Conservation (phyloP, 2,113 vertebrate genomes). For the Rhinichthys klamathensis region DNA sequence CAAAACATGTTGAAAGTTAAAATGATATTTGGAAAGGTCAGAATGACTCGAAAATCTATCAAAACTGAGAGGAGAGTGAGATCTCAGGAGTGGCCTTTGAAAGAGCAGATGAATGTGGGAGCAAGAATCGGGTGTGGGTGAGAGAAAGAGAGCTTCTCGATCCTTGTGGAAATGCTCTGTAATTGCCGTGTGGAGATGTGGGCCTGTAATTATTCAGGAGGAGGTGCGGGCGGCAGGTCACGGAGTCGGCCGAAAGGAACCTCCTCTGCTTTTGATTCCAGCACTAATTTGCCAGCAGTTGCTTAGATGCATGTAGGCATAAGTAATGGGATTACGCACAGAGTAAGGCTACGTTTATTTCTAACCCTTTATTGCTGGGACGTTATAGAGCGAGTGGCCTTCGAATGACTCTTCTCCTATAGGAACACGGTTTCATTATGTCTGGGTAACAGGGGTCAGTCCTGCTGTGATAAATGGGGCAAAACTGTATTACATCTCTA, state of each 20-base stretch:
- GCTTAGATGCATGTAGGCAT: neutral
- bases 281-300: slow-evolving; percentile 19
- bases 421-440: slow-evolving; percentile 20
- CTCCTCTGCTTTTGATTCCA: slow-evolving; percentile 27
- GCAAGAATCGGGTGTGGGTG: slow-evolving; percentile 31
- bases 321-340: neutral
- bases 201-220: slow-evolving; percentile 55
- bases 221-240: slow-evolving; percentile 35
- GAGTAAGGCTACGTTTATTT: slow-evolving; percentile 3
- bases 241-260: neutral
- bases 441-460: slow-evolving; percentile 12
- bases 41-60: slow-evolving; percentile 4
- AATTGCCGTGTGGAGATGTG: slow-evolving; percentile 52
- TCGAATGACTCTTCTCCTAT: slow-evolving; percentile 19
- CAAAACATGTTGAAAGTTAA: neutral
- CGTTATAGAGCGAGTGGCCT: slow-evolving; percentile 3
- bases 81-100: slow-evolving; percentile 28
- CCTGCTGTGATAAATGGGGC: neutral
- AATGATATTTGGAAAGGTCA: neutral
- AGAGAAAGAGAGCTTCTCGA: slow-evolving; percentile 33
- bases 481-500: slow-evolving; percentile 22
- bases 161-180: slow-evolving; percentile 55
- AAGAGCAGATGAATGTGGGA: slow-evolving; percentile 39
- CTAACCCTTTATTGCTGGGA: neutral
- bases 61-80: slow-evolving; percentile 14